Percentiles rank a stretch among this genome's conserved stretches.
Conservation (phyloP, 1,140 invertebrate species). For the Procambarus virginalis region DNA sequence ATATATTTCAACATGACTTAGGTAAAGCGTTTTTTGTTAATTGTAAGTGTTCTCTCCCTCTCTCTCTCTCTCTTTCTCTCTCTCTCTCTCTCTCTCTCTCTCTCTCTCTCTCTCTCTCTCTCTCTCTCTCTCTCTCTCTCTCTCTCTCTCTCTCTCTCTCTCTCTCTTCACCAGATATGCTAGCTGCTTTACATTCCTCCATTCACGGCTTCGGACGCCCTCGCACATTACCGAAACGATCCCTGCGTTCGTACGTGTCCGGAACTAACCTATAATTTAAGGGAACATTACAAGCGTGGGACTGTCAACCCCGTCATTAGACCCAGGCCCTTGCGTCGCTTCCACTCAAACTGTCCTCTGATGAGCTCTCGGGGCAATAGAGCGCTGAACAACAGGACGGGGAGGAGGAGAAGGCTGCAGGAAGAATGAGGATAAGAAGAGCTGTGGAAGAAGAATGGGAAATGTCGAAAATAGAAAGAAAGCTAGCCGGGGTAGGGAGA, state of each 20-base stretch:
- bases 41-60: background rate
- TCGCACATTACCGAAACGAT: too few species aligned
- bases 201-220: too few species aligned
- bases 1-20: too few species aligned
- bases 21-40: too few species aligned
- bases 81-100: background rate
- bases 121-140: background rate
- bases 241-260: background rate
- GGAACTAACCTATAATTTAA: background rate
- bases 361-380: background rate
- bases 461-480: too few species aligned
- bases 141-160: conserved; percentile 14
- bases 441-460: too few species aligned
- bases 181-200: too few species aligned
- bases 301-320: background rate
- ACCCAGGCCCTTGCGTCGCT: background rate
- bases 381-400: background rate
- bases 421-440: too few species aligned
- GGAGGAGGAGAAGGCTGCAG: background rate
- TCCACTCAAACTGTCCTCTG: background rate
- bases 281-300: background rate
- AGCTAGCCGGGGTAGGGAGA: too few species aligned
- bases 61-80: background rate
- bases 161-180: background rate
- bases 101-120: background rate